A percentile compares a stretch with the other conserved stretches of the same genome.
phyloP scores from a whole-genome alignment of 2,888 invertebrate species.

The Digitonthophagus gazella region DNA sequence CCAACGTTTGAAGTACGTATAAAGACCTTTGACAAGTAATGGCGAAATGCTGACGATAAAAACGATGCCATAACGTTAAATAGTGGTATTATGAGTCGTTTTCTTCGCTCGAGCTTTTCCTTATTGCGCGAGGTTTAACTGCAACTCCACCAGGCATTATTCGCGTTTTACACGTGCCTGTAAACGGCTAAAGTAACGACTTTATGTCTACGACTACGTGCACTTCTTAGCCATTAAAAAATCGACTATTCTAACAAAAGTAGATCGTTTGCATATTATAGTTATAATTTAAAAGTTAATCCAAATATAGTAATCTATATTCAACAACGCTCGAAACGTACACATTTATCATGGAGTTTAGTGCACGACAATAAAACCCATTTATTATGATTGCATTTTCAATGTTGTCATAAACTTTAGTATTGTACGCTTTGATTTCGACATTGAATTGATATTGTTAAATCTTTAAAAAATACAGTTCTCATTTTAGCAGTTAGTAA shows the following conservation, averaged over 20 bases:
- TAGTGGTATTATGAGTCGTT: not conserved
- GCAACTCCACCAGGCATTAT: not conserved
- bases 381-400: not conserved
- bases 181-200: not conserved
- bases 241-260: no score
- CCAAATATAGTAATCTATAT: not conserved
- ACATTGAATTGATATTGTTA: not conserved
- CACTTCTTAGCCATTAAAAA: no score
- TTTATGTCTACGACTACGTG: not conserved
- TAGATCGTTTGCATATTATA: no score
- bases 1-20: not conserved
- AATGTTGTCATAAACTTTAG: not conserved
- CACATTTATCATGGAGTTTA: not conserved
- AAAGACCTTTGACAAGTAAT: not conserved
- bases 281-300: not conserved
- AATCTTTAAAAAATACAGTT: not conserved
- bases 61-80: not conserved
- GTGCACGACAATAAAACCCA: not conserved
- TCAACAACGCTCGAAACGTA: not conserved
- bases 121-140: not conserved
- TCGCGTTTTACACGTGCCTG: not conserved
- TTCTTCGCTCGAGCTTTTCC: not conserved
- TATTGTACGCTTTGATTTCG: not conserved
- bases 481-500: not conserved
- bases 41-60: not conserved